These are phyloP conservation scores for Idaea dimidiata DNA, from an alignment of 2,888 invertebrate species.

Conservation along the genomic window DNA sequence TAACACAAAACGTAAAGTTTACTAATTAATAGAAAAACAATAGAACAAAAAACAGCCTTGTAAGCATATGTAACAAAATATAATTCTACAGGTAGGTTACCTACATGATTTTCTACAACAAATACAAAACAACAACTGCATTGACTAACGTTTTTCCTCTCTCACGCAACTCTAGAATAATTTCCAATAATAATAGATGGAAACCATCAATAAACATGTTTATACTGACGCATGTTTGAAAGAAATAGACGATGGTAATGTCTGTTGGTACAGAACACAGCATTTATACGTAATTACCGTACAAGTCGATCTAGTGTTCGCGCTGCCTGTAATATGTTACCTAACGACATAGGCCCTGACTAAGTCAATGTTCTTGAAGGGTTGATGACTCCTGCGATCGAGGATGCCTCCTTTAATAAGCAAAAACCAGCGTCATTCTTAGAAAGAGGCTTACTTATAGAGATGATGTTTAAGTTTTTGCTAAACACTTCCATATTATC, in stretches of 20 bases:
- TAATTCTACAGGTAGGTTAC: no score
- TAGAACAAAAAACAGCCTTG: no score
- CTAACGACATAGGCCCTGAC: conserved; percentile 32
- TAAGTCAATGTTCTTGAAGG: conserved; percentile 14
- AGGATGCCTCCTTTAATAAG: background rate
- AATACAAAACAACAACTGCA: no score
- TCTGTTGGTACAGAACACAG: conserved; percentile 11
- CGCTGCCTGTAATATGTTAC: conserved; percentile 36
- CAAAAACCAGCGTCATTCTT: background rate
- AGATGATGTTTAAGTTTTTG: background rate
- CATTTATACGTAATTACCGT: conserved; percentile 13
- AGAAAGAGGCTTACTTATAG: background rate
- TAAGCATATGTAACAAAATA: no score
- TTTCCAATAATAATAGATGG: conserved; percentile 27
- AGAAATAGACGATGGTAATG: conserved; percentile 24
- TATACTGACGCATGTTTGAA: conserved; percentile 20
- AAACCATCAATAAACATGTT: conserved; percentile 19
- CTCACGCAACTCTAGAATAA: conserved; percentile 25
- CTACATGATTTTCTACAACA: no score
- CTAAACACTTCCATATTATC: background rate
- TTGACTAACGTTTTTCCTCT: conserved; percentile 1
- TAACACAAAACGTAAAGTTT: no score
- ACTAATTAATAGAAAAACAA: no score
- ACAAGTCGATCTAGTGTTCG: conserved; percentile 18
- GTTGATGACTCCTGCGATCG: conserved; percentile 10